Evolutionary conservation across 2,888 invertebrate genomes (phyloP), one percentile per base, ranked within the genome.

Genomic region (Automeris io): DNA sequence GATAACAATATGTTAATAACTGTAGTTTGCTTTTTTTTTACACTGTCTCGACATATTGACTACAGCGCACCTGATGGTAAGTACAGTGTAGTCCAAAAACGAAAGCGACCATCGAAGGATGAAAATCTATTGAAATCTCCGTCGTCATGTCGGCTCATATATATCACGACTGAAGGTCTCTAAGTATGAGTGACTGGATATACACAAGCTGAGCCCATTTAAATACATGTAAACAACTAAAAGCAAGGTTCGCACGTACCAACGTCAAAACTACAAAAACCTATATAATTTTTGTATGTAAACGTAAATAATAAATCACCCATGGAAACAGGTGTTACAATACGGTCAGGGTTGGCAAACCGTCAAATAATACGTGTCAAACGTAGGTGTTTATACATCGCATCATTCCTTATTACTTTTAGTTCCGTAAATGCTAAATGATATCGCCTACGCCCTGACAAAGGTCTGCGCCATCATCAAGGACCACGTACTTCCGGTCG

Each of bases 401-500:
- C 5, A 8, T n/a, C n/a, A 29, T 13, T 2, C 0, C n/a, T 29
- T 31, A 21, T 19, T 29, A 22, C n/a, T 18, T 18, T 31, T n/a
- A 36, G 16, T 37, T 37, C 21, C 36, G 29, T 8, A 18, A 29
- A 29, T 3, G 16, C 29, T 29, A 29, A 29, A 29, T 29, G 16
- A 29, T 13, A 23, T 23, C 34, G 22, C 39, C 39, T 33, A 34
- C 34, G 39, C 33, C 25, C 33, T 26, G 25, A n/a, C 18, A 19
- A 57, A 57, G 35, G 25, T 42, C 54, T 54, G 59, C 52, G 48
- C 49, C 54, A 56, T 47, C 51, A 52, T 49, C 67, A 70, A 78
- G 78, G 79, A 57, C 73, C 52, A 31, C 35, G 43, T 41, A 52
- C 56, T 78, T 79, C 82, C 81, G 72, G 65, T 47, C 51, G 33